phyloP scores from a whole-genome alignment of 2,888 invertebrate species.

The Aphrophora alni region DNA sequence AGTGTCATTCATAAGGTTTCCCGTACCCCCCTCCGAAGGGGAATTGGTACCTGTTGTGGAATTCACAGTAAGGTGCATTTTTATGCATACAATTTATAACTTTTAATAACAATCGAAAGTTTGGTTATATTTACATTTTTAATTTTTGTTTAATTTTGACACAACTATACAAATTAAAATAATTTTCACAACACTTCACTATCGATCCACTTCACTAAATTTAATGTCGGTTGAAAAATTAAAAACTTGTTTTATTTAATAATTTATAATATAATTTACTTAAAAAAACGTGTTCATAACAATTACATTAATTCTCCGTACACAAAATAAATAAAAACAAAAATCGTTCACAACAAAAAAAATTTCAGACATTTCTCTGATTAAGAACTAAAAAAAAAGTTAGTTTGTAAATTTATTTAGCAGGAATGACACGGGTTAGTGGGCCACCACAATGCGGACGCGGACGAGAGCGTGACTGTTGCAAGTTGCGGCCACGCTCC shows the following conservation, averaged over 20 bases:
- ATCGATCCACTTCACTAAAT: neutral
- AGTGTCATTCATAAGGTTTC: constrained; percentile 73
- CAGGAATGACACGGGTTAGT: neutral
- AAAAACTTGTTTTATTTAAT: no score
- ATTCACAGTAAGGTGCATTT: constrained; percentile 61
- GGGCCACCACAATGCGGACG: neutral
- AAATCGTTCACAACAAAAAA: neutral
- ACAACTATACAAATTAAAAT: neutral
- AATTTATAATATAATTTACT: no score
- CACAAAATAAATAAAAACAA: neutral
- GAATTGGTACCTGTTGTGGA: constrained; percentile 63
- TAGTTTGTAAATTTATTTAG: neutral
- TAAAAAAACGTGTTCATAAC: no score
- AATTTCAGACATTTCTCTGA: neutral
- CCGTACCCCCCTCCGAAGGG: constrained; percentile 72
- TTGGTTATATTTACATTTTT: neutral
- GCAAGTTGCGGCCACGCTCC: constrained; percentile 22
- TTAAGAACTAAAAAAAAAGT: neutral
- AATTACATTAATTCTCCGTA: neutral
- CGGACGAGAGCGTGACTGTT: neutral
- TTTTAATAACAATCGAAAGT: neutral
- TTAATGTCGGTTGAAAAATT: neutral
- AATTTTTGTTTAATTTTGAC: neutral
- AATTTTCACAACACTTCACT: neutral
- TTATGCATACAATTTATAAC: neutral